Evolutionary conservation across 2,113 vertebrate genomes (phyloP).

Genomic region (Hylia prasina): DNA sequence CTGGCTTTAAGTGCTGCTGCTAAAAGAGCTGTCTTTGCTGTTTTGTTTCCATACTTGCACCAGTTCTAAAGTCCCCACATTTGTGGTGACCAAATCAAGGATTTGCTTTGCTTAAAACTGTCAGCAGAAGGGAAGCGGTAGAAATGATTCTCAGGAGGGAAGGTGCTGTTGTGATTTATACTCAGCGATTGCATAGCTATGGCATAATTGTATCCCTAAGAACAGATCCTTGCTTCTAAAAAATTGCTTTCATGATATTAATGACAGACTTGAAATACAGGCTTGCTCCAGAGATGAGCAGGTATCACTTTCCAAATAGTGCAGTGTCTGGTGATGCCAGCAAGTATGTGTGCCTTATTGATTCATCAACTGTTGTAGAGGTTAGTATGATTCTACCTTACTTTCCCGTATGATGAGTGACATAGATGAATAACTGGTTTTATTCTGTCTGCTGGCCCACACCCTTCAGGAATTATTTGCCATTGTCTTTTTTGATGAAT

Average conservation of each 20-base stretch:
- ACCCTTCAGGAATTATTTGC: background rate
- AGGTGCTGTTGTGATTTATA: background rate
- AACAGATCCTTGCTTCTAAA: background rate
- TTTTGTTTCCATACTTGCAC: background rate
- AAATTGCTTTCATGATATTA: background rate
- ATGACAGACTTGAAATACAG: background rate
- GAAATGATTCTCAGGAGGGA: background rate
- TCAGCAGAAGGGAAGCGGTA: background rate
- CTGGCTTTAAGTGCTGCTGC: background rate
- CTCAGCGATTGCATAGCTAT: background rate
- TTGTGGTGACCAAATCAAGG: accelerated
- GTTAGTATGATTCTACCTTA: background rate
- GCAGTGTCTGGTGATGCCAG: background rate
- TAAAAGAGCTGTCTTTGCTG: background rate
- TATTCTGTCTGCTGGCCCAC: background rate
- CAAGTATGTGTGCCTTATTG: background rate
- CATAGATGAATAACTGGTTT: background rate
- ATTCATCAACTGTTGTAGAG: background rate
- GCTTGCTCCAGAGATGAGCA: background rate
- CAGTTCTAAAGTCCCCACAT: background rate
- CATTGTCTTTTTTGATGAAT: background rate
- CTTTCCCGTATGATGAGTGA: background rate
- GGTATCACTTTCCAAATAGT: background rate
- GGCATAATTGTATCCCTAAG: background rate
- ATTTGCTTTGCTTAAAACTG: background rate